Conservation (phyloP, 2,113 vertebrate genomes). For the Trichechus manatus region DNA sequence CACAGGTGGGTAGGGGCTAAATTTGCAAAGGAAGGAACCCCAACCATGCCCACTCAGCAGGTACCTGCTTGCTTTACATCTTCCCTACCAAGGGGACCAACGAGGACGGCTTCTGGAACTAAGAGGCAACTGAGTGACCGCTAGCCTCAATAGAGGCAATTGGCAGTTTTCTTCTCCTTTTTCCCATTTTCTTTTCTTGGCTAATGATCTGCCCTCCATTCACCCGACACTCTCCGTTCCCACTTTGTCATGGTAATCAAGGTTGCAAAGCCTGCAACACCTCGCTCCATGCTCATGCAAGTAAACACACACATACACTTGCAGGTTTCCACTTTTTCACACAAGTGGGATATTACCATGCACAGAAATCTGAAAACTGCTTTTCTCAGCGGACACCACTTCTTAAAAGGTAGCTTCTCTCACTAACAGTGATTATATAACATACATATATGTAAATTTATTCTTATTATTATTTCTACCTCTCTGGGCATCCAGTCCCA, state of each 20-base stretch:
- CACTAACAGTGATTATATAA: background rate
- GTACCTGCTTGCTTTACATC: background rate
- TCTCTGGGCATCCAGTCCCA: background rate
- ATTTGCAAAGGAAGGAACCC: background rate
- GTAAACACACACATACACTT: background rate
- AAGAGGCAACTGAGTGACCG: background rate
- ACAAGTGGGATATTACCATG: background rate
- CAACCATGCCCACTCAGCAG: background rate
- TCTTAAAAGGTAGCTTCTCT: constrained; percentile 19
- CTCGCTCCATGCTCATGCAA: background rate
- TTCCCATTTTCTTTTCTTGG: background rate
- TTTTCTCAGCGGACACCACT: background rate
- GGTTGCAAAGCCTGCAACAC: background rate
- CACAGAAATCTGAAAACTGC: background rate
- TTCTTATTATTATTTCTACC: background rate
- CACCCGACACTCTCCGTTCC: too few species aligned
- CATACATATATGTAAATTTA: background rate
- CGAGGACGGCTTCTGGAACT: background rate
- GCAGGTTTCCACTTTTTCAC: background rate
- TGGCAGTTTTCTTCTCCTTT: background rate
- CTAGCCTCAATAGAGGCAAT: background rate
- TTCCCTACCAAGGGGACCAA: background rate
- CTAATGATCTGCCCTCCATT: background rate
- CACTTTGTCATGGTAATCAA: background rate
- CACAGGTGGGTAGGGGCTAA: background rate